phyloP scores from a whole-genome alignment of 2,113 vertebrate genomes.

The Anoura caudifer region DNA sequence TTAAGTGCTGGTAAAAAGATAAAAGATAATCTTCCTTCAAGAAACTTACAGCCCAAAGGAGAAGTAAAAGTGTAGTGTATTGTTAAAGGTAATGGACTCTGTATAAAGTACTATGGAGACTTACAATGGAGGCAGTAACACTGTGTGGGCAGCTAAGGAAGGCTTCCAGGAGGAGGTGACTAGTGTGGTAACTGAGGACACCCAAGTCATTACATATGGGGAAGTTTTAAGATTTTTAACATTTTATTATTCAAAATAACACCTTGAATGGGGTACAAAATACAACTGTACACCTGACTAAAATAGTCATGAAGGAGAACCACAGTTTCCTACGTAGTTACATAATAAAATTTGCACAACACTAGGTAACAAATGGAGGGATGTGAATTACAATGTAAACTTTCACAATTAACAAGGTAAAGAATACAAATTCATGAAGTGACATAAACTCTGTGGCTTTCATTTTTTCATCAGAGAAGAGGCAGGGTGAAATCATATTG shows the following conservation, averaged over 20 bases:
- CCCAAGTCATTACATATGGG: not conserved
- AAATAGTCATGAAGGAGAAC: not conserved
- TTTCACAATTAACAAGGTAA: not conserved
- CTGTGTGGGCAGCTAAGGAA: not conserved
- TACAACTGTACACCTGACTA: not conserved
- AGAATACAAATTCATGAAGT: not conserved
- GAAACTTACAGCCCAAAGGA: not conserved
- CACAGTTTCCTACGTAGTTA: not conserved
- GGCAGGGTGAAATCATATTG: not conserved
- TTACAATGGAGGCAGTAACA: not conserved
- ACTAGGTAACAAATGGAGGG: not conserved
- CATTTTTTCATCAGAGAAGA: not conserved
- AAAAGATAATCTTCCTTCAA: not conserved
- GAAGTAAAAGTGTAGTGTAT: not conserved
- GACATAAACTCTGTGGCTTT: not conserved
- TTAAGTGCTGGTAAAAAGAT: not conserved
- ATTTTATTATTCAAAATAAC: not conserved
- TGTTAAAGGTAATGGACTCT: not conserved
- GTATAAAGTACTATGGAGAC: not conserved
- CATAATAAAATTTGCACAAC: not conserved
- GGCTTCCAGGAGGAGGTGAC: not conserved
- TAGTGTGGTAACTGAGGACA: not conserved
- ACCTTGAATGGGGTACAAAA: not conserved
- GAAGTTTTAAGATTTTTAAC: not conserved
- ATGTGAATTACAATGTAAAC: not conserved